phyloP scores from a whole-genome alignment of 2,797 vertebrate genomes.

The Sebastiscus albofasciatus region DNA sequence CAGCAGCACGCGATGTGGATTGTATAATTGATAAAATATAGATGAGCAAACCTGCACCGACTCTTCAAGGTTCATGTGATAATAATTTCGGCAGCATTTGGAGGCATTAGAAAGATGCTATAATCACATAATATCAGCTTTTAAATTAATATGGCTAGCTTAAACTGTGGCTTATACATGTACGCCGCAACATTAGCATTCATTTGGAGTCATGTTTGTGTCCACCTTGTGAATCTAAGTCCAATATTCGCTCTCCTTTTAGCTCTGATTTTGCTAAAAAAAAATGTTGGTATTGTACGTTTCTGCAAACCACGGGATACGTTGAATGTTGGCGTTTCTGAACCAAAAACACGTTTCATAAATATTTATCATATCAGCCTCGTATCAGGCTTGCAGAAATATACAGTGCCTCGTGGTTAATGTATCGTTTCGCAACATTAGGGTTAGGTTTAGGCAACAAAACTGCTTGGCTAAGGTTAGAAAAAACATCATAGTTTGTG shows the following conservation, averaged over 20 bases:
- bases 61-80: neutral
- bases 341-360: neutral
- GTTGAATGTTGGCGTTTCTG: too few species aligned
- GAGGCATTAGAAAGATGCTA: neutral
- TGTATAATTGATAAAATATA: slow-evolving; percentile 47
- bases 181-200: neutral
- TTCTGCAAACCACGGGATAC: too few species aligned
- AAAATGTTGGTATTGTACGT: too few species aligned
- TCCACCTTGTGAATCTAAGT: neutral
- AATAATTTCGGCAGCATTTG: neutral
- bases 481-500: too few species aligned
- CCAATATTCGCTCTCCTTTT: neutral
- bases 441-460: too few species aligned
- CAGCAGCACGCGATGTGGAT: slow-evolving; percentile 14
- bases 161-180: neutral
- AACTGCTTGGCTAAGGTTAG: too few species aligned
- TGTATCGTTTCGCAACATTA: too few species aligned
- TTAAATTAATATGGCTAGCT: neutral
- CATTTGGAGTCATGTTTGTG: neutral
- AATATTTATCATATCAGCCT: neutral
- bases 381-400: too few species aligned
- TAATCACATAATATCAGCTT: neutral
- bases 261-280: neutral
- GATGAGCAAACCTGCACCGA: slow-evolving; percentile 17
- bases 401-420: too few species aligned